phyloP scores from a whole-genome alignment of 2,797 vertebrate genomes.

The Cryptoprocta ferox region DNA sequence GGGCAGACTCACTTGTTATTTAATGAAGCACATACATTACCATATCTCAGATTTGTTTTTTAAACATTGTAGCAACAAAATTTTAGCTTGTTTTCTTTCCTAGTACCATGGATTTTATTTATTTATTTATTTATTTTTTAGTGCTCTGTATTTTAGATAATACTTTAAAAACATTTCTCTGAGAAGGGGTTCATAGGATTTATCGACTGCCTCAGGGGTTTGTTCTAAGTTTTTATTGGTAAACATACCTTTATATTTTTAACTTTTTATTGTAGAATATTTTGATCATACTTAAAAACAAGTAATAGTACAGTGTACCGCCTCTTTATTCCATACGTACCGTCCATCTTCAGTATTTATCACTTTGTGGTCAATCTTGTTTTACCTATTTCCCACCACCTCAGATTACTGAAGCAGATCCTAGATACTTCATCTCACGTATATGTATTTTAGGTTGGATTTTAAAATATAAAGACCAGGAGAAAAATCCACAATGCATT shows the following conservation, averaged over 20 bases:
- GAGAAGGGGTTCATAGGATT: background rate
- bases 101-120: background rate
- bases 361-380: background rate
- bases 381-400: background rate
- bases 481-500: background rate
- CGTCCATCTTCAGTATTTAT: background rate
- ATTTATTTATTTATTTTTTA: too few species aligned
- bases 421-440: background rate
- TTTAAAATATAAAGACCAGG: background rate
- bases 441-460: slow-evolving; percentile 15
- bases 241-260: background rate
- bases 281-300: background rate
- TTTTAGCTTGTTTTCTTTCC: slow-evolving; percentile 1
- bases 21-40: background rate
- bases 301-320: background rate
- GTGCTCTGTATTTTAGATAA: too few species aligned
- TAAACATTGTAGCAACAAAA: background rate
- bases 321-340: background rate
- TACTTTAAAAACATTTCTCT: background rate
- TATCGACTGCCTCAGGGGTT: background rate
- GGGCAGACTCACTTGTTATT: background rate
- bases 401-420: background rate
- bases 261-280: background rate
- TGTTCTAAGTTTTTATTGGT: background rate
- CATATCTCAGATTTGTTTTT: background rate